phyloP scores from a whole-genome alignment of 2,113 vertebrate genomes.

The Monopterus albus region DNA sequence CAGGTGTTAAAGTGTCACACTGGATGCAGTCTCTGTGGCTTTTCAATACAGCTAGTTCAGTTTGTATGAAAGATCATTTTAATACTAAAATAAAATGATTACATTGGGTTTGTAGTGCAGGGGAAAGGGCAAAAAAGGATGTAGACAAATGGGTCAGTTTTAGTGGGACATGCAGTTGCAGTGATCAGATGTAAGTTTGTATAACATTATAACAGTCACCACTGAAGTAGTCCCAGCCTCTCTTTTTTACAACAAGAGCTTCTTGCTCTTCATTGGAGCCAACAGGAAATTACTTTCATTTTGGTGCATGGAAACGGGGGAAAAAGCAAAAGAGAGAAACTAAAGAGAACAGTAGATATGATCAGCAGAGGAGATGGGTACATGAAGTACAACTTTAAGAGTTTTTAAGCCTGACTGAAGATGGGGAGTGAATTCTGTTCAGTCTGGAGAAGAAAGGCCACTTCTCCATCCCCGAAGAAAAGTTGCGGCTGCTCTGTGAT shows the following conservation, averaged over 20 bases:
- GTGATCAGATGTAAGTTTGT: background rate
- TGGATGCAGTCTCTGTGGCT: background rate
- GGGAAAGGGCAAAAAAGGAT: background rate
- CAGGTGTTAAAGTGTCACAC: conserved; percentile 10
- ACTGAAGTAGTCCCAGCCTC: background rate
- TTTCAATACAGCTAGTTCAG: background rate
- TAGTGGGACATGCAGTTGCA: background rate
- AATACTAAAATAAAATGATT: background rate
- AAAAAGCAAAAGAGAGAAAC: conserved; percentile 25
- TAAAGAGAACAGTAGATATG: conserved; percentile 22
- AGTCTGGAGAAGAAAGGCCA: background rate
- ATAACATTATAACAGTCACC: background rate
- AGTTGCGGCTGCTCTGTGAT: background rate
- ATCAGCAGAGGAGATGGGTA: background rate
- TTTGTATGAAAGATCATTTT: background rate
- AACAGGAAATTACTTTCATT: conserved; percentile 62
- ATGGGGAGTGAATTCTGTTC: background rate
- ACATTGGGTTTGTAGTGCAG: background rate
- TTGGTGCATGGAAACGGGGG: conserved; percentile 43
- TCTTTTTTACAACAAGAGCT: conserved; percentile 6
- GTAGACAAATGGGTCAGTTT: background rate
- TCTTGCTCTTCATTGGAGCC: conserved; percentile 34
- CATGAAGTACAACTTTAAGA: background rate
- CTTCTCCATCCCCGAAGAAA: background rate
- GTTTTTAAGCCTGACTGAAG: conserved; percentile 13